phyloP scores from a whole-genome alignment of 2,113 vertebrate genomes.

The Dissostichus mawsoni region DNA sequence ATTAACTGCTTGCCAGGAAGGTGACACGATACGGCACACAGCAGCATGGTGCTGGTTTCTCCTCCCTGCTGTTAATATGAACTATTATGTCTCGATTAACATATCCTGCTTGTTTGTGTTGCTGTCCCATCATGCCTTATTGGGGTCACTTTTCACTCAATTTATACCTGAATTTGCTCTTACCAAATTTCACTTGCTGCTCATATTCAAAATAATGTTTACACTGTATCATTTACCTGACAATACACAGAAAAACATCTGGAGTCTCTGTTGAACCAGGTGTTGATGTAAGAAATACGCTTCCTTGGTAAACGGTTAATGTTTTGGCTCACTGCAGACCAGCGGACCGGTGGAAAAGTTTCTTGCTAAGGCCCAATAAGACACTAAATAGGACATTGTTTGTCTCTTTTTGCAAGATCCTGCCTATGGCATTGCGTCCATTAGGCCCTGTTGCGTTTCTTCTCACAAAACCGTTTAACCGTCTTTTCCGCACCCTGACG shows the following conservation, averaged over 20 bases:
- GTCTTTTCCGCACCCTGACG: slow-evolving; percentile 82
- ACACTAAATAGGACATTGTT: slow-evolving; percentile 52
- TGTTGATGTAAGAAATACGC: slow-evolving; percentile 35
- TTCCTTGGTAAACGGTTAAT: slow-evolving; percentile 33
- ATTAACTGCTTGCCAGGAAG: slow-evolving; percentile 50
- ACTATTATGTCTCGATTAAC: slow-evolving; percentile 43
- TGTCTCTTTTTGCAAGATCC: slow-evolving; percentile 51
- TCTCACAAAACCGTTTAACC: slow-evolving; percentile 83
- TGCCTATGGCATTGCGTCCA: slow-evolving; percentile 63
- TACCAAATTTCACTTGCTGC: neutral
- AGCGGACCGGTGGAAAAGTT: slow-evolving; percentile 34
- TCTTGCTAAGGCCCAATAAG: slow-evolving; percentile 44
- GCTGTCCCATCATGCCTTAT: neutral
- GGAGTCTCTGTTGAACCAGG: slow-evolving; percentile 47
- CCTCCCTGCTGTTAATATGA: slow-evolving; percentile 47
- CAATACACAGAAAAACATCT: slow-evolving; percentile 38
- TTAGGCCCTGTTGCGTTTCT: slow-evolving; percentile 72
- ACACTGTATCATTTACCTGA: slow-evolving; percentile 5
- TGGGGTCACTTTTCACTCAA: slow-evolving; percentile 7
- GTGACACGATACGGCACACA: slow-evolving; percentile 55
- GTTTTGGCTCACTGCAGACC: slow-evolving; percentile 45
- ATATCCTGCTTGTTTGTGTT: neutral
- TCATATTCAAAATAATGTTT: neutral
- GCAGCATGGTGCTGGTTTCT: slow-evolving; percentile 29
- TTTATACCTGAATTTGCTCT: neutral